Conservation (phyloP, 2,888 invertebrate species). For the Euproctis similis region DNA sequence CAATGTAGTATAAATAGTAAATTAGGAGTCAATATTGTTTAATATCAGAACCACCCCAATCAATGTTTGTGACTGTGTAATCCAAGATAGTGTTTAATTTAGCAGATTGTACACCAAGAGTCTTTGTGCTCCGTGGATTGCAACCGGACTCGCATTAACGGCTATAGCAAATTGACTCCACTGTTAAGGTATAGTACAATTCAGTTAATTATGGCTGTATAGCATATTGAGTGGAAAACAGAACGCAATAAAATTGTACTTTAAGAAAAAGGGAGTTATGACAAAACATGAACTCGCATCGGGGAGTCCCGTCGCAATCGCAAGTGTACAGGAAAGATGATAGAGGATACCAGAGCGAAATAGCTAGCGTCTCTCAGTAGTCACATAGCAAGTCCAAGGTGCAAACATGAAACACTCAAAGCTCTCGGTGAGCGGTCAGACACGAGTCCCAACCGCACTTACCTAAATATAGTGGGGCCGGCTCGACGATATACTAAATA, state of each 20-base stretch:
- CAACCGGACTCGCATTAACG: slow-evolving; percentile 70
- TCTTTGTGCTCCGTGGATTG: slow-evolving; percentile 76
- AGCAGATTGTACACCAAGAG: slow-evolving; percentile 73
- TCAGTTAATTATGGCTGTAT: too few relatives aligned
- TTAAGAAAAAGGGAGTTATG: too few relatives aligned
- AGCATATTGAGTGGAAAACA: too few relatives aligned
- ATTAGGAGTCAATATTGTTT: slow-evolving; percentile 15
- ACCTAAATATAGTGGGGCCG: slow-evolving; percentile 45
- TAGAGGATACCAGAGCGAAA: slow-evolving; percentile 73
- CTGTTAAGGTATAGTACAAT: too few relatives aligned
- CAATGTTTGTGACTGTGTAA: slow-evolving; percentile 73
- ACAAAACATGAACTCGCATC: slow-evolving; percentile 32
- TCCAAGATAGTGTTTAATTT: slow-evolving; percentile 73
- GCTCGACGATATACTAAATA: slow-evolving; percentile 22
- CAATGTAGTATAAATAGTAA: slow-evolving; percentile 9
- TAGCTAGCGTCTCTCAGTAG: slow-evolving; percentile 72
- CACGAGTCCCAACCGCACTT: slow-evolving; percentile 59
- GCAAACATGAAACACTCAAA: slow-evolving; percentile 78
- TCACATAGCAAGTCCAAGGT: slow-evolving; percentile 77
- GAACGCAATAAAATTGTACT: too few relatives aligned
- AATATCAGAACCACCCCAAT: slow-evolving; percentile 30
- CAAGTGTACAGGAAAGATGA: slow-evolving; percentile 73
- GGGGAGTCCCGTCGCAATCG: slow-evolving; percentile 71
- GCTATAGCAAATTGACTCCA: slow-evolving; percentile 30
- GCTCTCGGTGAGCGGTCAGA: slow-evolving; percentile 70